Evolutionary conservation across 1,140 invertebrate species (phyloP).

Genomic region (Archivesica marissinica): DNA sequence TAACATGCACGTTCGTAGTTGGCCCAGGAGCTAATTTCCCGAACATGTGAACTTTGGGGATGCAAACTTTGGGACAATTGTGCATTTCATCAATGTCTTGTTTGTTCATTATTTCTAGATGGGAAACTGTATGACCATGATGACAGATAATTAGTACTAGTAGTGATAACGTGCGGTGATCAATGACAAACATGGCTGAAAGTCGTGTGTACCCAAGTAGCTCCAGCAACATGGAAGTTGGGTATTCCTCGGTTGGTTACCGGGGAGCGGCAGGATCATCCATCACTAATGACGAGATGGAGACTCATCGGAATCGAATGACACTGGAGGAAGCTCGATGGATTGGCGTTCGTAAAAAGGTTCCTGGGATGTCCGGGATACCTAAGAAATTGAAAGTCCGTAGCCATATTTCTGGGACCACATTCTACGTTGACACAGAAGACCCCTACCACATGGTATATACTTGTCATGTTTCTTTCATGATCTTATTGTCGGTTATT

Average conservation of each 20-base stretch:
- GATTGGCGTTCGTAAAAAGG: constrained; percentile 53
- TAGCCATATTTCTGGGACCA: no score
- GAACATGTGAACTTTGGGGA: no score
- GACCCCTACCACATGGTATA: constrained; percentile 28
- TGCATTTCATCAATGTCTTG: background rate
- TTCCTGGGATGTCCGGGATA: constrained; percentile 50
- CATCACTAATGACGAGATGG: background rate
- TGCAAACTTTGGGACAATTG: no score
- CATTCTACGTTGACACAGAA: background rate
- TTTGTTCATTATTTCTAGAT: background rate
- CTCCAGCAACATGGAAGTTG: constrained; percentile 13
- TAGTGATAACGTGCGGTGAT: no score
- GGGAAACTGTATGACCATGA: background rate
- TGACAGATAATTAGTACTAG: no score
- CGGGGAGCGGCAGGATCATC: constrained; percentile 22
- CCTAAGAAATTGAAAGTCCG: constrained; percentile 38
- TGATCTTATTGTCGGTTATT: no score
- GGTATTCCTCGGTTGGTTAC: constrained; percentile 18
- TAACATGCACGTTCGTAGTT: no score
- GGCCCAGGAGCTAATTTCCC: no score
- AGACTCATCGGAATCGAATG: constrained; percentile 32
- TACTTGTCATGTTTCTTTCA: background rate
- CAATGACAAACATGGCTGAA: constrained; percentile 51
- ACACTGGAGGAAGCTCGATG: constrained; percentile 52
- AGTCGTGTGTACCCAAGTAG: constrained; percentile 13